Evolutionary conservation across 2,113 vertebrate species (phyloP).

Genomic region (Aegithalos caudatus): DNA sequence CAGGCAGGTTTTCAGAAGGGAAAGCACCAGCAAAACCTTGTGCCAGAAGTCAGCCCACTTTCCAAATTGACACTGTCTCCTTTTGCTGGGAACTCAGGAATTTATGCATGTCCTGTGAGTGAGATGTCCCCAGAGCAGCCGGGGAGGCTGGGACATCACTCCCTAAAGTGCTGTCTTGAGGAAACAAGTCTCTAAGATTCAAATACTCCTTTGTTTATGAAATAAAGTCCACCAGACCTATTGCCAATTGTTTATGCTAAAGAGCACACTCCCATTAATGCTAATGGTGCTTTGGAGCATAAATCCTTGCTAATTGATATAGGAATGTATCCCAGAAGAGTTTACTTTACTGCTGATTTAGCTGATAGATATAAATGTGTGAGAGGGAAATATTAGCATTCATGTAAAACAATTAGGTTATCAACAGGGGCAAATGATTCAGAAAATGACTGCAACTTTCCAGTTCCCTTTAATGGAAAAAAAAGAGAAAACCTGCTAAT

Average conservation of each 20-base stretch:
- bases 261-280: constrained; percentile 53
- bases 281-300: constrained; percentile 61
- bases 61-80: background rate
- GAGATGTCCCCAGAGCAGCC: background rate
- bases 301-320: constrained; percentile 65
- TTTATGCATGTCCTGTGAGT: background rate
- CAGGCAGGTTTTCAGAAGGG: background rate
- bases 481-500: background rate
- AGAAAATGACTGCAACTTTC: constrained; percentile 53
- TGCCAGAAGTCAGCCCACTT: background rate
- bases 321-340: constrained; percentile 57
- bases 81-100: background rate
- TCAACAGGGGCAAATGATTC: constrained; percentile 57
- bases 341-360: constrained; percentile 63
- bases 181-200: background rate
- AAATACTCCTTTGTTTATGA: constrained; percentile 30
- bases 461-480: constrained; percentile 10
- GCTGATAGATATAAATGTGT: constrained; percentile 59
- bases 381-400: constrained; percentile 59
- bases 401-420: constrained; percentile 62
- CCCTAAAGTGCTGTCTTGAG: background rate
- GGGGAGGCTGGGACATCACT: background rate
- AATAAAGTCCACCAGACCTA: constrained; percentile 52
- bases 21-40: background rate
- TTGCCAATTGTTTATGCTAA: constrained; percentile 45